These are phyloP conservation scores for Horisme vitalbata DNA, from an alignment of 2,888 invertebrate species.

Conservation along the genomic window DNA sequence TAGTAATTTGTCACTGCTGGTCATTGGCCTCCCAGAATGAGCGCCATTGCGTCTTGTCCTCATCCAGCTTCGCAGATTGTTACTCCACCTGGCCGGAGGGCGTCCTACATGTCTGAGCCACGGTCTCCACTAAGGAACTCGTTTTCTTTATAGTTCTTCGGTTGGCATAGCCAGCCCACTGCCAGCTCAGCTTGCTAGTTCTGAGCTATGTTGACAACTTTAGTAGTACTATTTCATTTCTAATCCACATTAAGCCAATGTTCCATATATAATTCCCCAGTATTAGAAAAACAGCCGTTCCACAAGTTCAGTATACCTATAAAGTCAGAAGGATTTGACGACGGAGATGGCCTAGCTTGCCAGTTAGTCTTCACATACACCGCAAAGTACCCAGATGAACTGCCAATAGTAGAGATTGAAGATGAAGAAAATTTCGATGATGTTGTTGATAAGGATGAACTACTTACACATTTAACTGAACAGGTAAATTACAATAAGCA, in stretches of 20 bases:
- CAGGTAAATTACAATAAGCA: conserved; percentile 75
- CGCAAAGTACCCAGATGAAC: conserved; percentile 93
- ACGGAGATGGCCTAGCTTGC: conserved; percentile 88
- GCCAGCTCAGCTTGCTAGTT: too few species aligned
- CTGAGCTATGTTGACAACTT: too few species aligned
- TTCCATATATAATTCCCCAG: conserved; percentile 65
- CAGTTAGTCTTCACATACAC: conserved; percentile 92
- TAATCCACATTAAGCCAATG: neutral
- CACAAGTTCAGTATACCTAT: conserved; percentile 92
- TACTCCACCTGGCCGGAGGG: too few species aligned
- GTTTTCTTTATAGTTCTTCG: too few species aligned
- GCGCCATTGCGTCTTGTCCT: too few species aligned
- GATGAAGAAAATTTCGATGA: conserved; percentile 90
- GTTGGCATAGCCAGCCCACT: too few species aligned
- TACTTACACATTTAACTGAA: conserved; percentile 86
- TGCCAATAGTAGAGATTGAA: conserved; percentile 90
- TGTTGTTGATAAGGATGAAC: conserved; percentile 84
- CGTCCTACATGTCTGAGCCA: too few species aligned
- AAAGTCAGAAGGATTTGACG: conserved; percentile 90
- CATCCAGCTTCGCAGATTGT: too few species aligned
- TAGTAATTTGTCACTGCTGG: too few species aligned
- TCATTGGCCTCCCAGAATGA: too few species aligned
- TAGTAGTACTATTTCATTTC: neutral
- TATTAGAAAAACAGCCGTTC: conserved; percentile 87
- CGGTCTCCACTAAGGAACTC: too few species aligned